Base-by-base conservation (phyloP, 2,888 invertebrate species). In the Drosophila colorata region DNA sequence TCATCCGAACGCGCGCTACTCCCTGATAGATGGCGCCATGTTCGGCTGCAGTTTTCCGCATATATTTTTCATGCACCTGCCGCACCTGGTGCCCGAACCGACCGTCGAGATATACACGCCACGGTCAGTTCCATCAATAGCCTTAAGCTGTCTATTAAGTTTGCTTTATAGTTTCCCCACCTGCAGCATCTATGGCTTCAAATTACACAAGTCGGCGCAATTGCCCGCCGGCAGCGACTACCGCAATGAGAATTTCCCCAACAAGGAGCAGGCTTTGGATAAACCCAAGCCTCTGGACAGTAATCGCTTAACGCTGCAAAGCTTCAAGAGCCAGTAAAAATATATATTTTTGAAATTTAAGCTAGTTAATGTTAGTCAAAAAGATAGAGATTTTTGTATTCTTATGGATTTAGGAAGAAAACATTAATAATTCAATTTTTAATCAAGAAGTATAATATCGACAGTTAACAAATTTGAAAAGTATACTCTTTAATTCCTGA, bases 11-110 rank as follows among this genome's bases (percentile, higher is more conserved):
- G 40, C 38, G 0, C 57, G 52, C 3, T 70, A 31, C n/a, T 55
- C 28, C 1, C 6, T 46, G 13, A 58, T 85, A 9, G 82, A 81
- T 35, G 81, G 81, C 5, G 75, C 86, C 28, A 72, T 66, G 53
- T 85, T 85, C 4, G 82, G 81, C 4, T 18, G 61, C 38, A 51
- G 65, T 3, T 81, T 81, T 40, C 81, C 81, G 3, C 81, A 81
- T 14, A 71, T 78, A 69, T 85, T 81, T 18, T 73, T 81, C 13
- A 85, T 85, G 86, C 64, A 78, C 20, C 28, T 68, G 25, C 86
- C 81, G 0, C 14, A 56, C 3, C 28, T 74, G 37, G 46, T 63
- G 9, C 80, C 80, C 0, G 4, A 43, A 0, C 69, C 68, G 14
- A 56, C 82, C 6, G 11, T 25, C 8, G 57, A 66, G 18, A 52